Evolutionary conservation across 1,140 invertebrate genomes (phyloP), one percentile per base, ranked within the genome.

Genomic region (Calycopis cecrops): DNA sequence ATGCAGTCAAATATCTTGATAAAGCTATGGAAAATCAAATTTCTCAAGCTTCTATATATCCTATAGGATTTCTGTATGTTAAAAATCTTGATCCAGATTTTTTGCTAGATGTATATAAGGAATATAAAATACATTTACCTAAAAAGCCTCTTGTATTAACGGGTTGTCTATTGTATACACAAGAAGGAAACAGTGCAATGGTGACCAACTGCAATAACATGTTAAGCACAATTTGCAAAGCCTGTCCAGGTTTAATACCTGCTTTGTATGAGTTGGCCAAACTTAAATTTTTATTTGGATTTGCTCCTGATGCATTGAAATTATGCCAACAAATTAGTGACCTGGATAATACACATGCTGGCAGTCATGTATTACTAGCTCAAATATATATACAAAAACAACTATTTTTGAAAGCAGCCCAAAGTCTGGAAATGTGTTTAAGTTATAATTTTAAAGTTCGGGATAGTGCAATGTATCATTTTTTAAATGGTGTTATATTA

Each of bases 391-490:
- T 93, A 1, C 89, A 91, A 42, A 92, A 95, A 79, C 91, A 92
- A 37, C 91, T 94, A 62, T 95, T 92, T 70, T 90, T 93, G 33
- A 90, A 93, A 67, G 97, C 97, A 0, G 90, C 93, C 12, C 94
- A 98, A 75, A 93, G 92, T 54, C 85, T 99, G 21, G 97, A 99
- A 88, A 90, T 94, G 55, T 96, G 94, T 55, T 84, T 98, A 0
- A 97, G 96, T 71, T 94, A 94, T 72, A 96, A 98, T 84, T 98
- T 99, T 74, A 92, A 96, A 85, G 93, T 98, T 0, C 85, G 96
- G 65, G 96, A 99, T 55, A 94, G 95, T 80, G 95, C 97, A 0
- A 88, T 97, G 67, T 99, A 96, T 79, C 95, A 98, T 87, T 90
- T 98, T 42, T 91, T 98, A 0, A 91, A 92, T 65, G 96, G 96